Evolutionary conservation across 2,888 invertebrate species (phyloP).

Genomic region (Apodemia hepburni): DNA sequence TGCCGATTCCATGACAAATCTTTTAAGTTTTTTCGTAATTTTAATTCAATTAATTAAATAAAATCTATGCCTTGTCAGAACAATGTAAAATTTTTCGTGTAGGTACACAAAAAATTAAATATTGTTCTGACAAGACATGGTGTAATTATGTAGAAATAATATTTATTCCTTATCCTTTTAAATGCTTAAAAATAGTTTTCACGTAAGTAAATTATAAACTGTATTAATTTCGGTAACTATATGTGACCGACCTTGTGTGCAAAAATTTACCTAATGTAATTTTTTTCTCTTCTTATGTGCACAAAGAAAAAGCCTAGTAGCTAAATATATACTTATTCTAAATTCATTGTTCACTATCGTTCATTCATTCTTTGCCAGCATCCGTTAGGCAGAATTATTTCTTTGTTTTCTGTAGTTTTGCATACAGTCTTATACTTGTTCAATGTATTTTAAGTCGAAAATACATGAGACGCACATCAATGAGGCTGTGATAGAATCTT

Average conservation of each 20-base stretch:
- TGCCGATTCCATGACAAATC: not conserved
- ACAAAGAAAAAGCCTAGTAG: slow-evolving; percentile 11
- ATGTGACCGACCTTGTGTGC: not conserved
- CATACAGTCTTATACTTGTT: slow-evolving; percentile 39
- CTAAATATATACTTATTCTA: not conserved
- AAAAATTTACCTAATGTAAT: not conserved
- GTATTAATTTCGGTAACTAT: not conserved
- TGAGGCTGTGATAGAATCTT: slow-evolving; percentile 71
- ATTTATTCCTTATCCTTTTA: too few species aligned
- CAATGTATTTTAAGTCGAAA: slow-evolving; percentile 40
- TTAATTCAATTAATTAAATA: too few species aligned
- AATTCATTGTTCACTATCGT: slow-evolving; percentile 23
- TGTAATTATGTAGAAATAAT: too few species aligned
- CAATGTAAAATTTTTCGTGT: too few species aligned
- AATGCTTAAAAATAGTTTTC: too few species aligned
- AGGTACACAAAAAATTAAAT: too few species aligned
- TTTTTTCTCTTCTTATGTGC: not conserved
- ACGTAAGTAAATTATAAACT: too few species aligned
- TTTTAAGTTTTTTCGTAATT: not conserved
- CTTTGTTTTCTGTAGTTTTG: slow-evolving; percentile 24
- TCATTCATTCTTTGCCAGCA: not conserved
- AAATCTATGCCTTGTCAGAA: too few species aligned
- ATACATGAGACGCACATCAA: slow-evolving; percentile 64
- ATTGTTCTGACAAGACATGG: too few species aligned
- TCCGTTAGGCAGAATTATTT: slow-evolving; percentile 1